Percentiles rank a stretch among this genome's conserved stretches.
Conservation (phyloP, 2,797 vertebrate genomes). For the Cuniculus paca region DNA sequence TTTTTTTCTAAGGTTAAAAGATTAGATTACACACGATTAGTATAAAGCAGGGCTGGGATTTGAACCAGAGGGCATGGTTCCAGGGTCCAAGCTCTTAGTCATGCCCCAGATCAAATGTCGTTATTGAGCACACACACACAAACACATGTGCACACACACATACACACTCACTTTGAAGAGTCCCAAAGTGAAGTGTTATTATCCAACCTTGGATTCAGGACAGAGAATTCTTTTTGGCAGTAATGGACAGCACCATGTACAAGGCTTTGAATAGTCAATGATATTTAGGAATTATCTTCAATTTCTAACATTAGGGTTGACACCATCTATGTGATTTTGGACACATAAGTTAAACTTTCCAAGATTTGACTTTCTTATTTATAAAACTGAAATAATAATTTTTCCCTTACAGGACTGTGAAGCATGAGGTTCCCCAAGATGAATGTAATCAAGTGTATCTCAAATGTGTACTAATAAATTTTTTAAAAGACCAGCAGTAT, state of each 20-base stretch:
- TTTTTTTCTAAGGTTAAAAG: background rate
- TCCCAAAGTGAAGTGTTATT: background rate
- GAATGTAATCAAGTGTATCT: background rate
- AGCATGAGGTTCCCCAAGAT: background rate
- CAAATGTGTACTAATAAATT: background rate
- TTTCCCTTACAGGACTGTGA: background rate
- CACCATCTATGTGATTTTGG: background rate
- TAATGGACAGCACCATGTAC: background rate
- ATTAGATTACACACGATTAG: background rate
- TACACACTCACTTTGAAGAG: background rate
- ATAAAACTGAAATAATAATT: background rate
- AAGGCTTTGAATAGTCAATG: background rate
- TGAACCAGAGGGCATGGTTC: background rate
- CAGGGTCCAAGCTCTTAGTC: background rate
- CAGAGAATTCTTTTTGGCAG: constrained; percentile 1
- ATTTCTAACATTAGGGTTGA: constrained; percentile 29
- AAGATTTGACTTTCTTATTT: background rate
- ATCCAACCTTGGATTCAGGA: background rate
- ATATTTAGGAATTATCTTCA: constrained; percentile 6
- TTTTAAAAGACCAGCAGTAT: background rate
- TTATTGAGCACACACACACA: background rate
- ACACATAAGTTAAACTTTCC: background rate
- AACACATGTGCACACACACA: background rate
- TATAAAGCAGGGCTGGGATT: background rate
- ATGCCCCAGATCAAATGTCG: background rate